Evolutionary conservation across 1,140 invertebrate genomes (phyloP).

Genomic region (Choristoneura fumiferana): DNA sequence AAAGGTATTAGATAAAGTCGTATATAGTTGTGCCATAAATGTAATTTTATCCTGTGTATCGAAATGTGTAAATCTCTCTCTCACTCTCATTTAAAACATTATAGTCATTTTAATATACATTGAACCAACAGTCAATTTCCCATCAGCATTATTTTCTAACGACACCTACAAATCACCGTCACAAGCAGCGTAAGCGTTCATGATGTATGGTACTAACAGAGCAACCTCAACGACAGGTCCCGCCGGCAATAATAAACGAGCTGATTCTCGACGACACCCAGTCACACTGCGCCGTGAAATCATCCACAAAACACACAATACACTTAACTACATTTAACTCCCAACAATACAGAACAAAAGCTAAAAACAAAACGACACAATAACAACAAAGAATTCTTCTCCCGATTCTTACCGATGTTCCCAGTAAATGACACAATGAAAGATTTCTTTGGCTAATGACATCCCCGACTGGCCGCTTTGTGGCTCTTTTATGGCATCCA

Average conservation of each 20-base stretch:
- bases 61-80: no score
- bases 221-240: slow-evolving; percentile 50
- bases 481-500: slow-evolving; percentile 70
- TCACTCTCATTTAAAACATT: no score
- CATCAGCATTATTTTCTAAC: slow-evolving; percentile 17
- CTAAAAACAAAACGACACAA: slow-evolving; percentile 60
- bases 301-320: slow-evolving; percentile 57
- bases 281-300: slow-evolving; percentile 56
- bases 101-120: no score
- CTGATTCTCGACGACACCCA: slow-evolving; percentile 63
- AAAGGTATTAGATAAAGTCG: no score
- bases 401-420: slow-evolving; percentile 49
- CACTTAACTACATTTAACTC: slow-evolving; percentile 74
- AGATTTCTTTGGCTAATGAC: slow-evolving; percentile 62
- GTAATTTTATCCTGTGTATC: no score
- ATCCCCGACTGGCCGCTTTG: slow-evolving; percentile 60
- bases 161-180: slow-evolving; percentile 11
- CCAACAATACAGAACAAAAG: slow-evolving; percentile 70
- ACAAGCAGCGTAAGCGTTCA: background rate
- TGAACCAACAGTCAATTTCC: no score
- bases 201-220: slow-evolving; percentile 34
- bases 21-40: no score
- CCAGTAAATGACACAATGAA: slow-evolving; percentile 55
- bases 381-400: slow-evolving; percentile 59
- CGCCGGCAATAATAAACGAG: slow-evolving; percentile 68